Evolutionary conservation across 2,797 vertebrate genomes (phyloP), one percentile per base, ranked within the genome.

Genomic region (Chromis chromis): DNA sequence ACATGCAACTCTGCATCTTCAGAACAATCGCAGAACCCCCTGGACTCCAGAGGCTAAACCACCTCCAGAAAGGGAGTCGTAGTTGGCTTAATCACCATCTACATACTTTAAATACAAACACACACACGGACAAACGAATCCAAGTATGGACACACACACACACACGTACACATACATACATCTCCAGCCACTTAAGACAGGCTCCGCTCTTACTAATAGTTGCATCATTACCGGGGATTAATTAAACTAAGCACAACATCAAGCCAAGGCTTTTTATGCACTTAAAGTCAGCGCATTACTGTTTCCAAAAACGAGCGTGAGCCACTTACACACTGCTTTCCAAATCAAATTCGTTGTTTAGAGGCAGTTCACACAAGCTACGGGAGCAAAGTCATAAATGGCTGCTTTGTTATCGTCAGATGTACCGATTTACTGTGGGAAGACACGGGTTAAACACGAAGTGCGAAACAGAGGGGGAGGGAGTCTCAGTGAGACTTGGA

Each of bases 181-280:
- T 76, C 90, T 90, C 79, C 65, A 90, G 74, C 87, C 88, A 91
- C 91, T 93, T 88, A 90, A 89, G 83, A 87, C 84, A 33, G 89
- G 80, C 89, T 73, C 84, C 77, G 86, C 86, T 93, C 91, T 95
- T 95, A 92, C 95, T 84, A 91, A 91, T 83, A 87, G 93, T 96
- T 96, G 93, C 95, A 94, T 95, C 95, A 95, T 94, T 94, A 94
- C 89, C 56, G 69, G 78, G 89, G 91, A 95, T 95, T 95, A 95
- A 96, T 94, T 95, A 93, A 92, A 90, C 82, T 92, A 90, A 90
- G 88, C 86, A 86, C 85, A 89, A 87, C 86, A 88, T 90, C 86
- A 88, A 92, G 89, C 86, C 88, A 84, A 90, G 85, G 70, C 84
- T 89, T 85, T 84, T 53, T 70, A 64, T 83, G 78, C 78, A 88